These are phyloP conservation scores for Lithophane ornitopus DNA, from an alignment of 2,888 invertebrate species.

Conservation along the genomic window DNA sequence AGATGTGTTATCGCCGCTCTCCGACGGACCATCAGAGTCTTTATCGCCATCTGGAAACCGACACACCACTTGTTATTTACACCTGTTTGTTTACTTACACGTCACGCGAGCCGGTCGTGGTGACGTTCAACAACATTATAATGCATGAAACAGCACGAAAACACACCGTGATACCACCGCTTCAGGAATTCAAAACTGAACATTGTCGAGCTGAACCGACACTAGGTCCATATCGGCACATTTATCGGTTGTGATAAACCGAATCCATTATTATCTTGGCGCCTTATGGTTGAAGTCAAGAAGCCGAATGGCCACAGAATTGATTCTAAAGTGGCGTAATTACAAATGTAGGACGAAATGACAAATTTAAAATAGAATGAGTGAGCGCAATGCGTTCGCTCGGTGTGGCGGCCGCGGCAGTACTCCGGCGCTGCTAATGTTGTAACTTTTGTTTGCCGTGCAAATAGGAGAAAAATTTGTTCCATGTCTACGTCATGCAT, in stretches of 20 bases:
- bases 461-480: slow-evolving; percentile 87
- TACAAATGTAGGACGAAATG: slow-evolving; percentile 70
- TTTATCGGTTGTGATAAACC: slow-evolving; percentile 84
- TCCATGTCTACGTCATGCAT: slow-evolving; percentile 85
- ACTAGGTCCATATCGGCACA: slow-evolving; percentile 77
- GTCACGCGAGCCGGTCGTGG: slow-evolving; percentile 51
- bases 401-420: slow-evolving; percentile 80
- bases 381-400: slow-evolving; percentile 73
- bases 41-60: slow-evolving; percentile 88
- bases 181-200: slow-evolving; percentile 88
- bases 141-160: slow-evolving; percentile 55
- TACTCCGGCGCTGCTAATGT: slow-evolving; percentile 75
- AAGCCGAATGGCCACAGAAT: slow-evolving; percentile 64
- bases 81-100: slow-evolving; percentile 71
- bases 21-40: slow-evolving; percentile 89
- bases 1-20: slow-evolving; percentile 89
- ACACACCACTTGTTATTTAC: slow-evolving; percentile 68
- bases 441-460: slow-evolving; percentile 83
- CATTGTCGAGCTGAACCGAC: slow-evolving; percentile 80
- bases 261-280: slow-evolving; percentile 75
- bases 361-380: slow-evolving; percentile 78
- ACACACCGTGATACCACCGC: slow-evolving; percentile 88
- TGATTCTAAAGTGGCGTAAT: slow-evolving; percentile 71
- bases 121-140: slow-evolving; percentile 45
- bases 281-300: slow-evolving; percentile 52